phyloP scores from a whole-genome alignment of 2,113 vertebrate genomes.

The Motacilla tschutschensis region DNA sequence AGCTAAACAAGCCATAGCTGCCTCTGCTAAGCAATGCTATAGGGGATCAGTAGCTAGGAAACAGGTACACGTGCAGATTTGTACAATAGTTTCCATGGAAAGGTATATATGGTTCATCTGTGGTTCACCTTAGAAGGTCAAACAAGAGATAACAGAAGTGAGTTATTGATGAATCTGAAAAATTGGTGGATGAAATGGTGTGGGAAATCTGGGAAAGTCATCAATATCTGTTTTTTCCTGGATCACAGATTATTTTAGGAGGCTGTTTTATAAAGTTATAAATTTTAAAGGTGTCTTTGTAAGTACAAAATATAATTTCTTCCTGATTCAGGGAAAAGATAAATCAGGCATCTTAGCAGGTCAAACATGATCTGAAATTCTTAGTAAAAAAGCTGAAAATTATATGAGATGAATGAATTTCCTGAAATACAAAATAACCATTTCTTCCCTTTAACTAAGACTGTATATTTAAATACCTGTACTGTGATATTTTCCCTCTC shows the following conservation, averaged over 20 bases:
- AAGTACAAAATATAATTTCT: neutral
- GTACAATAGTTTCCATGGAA: neutral
- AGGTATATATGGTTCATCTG: neutral
- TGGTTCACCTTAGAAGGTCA: neutral
- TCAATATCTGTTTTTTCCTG: neutral
- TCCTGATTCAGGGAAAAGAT: neutral
- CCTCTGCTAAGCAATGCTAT: fast-evolving
- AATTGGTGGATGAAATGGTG: neutral
- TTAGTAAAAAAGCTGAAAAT: neutral
- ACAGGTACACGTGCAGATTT: neutral
- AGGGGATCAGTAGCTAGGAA: neutral
- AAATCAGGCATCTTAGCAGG: neutral
- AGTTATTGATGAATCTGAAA: neutral
- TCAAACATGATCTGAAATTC: neutral
- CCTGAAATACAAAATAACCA: neutral
- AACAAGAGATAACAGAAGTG: neutral
- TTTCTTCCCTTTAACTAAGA: neutral
- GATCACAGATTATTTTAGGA: neutral
- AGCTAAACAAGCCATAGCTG: neutral
- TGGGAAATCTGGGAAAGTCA: neutral
- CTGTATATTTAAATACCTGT: neutral
- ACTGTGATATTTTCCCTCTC: neutral
- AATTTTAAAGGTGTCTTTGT: neutral
- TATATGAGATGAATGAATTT: neutral
- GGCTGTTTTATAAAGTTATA: neutral